Conservation (phyloP, 2,113 vertebrate genomes). For the Peucedramus taeniatus region DNA sequence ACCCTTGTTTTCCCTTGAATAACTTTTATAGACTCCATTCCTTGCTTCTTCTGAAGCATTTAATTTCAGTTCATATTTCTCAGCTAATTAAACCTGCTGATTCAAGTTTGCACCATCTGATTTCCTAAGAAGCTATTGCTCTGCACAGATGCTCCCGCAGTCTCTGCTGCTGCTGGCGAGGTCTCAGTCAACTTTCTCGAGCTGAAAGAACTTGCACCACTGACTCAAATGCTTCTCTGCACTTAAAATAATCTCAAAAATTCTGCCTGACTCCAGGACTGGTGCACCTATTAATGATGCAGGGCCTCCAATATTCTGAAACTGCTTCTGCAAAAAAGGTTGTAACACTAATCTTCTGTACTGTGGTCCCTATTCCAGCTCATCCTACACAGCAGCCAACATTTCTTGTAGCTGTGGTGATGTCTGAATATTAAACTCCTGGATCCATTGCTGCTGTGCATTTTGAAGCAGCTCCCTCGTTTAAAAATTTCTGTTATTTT, state of each 20-base stretch:
- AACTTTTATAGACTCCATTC: not conserved
- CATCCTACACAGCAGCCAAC: not conserved
- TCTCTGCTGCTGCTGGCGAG: not conserved
- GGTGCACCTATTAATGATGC: not conserved
- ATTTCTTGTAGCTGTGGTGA: not conserved
- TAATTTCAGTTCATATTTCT: not conserved
- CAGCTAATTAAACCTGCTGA: not conserved
- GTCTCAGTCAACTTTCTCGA: not conserved
- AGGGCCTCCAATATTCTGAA: not conserved
- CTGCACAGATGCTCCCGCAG: not conserved
- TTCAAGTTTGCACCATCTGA: not conserved
- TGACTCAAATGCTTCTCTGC: not conserved
- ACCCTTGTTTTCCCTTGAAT: not conserved
- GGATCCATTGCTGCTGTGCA: not conserved
- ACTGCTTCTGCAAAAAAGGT: not conserved
- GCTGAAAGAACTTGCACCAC: not conserved
- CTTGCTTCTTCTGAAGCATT: not conserved
- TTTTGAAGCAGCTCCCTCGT: not conserved
- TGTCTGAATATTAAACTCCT: not conserved
- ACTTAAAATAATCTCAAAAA: not conserved
- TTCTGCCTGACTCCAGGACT: not conserved
- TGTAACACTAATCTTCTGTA: not conserved
- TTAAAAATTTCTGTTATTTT: not conserved
- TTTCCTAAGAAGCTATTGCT: not conserved
- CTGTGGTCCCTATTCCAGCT: not conserved